Percentiles rank a stretch among this genome's conserved stretches.
Evolutionary conservation across 1,140 invertebrate genomes (phyloP).

Genomic region (Bilobella aurantiaca): DNA sequence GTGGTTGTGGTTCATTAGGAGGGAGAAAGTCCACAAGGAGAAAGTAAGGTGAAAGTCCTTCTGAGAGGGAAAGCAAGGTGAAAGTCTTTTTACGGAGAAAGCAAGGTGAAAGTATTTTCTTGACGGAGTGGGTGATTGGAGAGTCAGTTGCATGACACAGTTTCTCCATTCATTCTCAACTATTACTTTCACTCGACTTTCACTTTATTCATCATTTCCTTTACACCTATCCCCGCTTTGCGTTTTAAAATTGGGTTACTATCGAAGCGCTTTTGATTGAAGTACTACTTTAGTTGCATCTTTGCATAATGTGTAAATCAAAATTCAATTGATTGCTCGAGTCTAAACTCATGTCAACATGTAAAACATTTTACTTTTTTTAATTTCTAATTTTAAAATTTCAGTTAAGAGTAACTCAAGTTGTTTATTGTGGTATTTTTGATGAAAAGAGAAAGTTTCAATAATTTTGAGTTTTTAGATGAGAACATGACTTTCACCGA

Average conservation of each 20-base stretch:
- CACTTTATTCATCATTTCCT: background rate
- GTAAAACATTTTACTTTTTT: too few species aligned
- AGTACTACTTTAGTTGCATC: too few species aligned
- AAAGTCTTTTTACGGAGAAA: background rate
- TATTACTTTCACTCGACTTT: background rate
- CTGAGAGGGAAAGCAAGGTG: background rate
- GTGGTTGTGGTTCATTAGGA: background rate
- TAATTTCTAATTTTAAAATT: too few species aligned
- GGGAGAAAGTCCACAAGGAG: background rate
- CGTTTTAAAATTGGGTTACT: background rate
- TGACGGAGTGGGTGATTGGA: background rate
- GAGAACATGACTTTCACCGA: too few species aligned
- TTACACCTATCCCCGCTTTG: too few species aligned
- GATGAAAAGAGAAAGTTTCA: too few species aligned
- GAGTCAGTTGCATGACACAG: background rate
- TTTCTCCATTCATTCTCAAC: background rate
- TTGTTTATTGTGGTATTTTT: too few species aligned
- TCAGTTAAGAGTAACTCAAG: too few species aligned
- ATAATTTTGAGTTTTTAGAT: too few species aligned
- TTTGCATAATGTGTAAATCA: too few species aligned
- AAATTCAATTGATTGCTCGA: too few species aligned
- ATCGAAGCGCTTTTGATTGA: background rate
- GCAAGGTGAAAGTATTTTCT: background rate
- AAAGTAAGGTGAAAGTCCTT: background rate
- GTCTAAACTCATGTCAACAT: too few species aligned